A percentile compares a stretch with the other conserved stretches of the same genome.
These are phyloP conservation scores for Macrotis lagotis DNA, from an alignment of 2,113 vertebrate species.

Conservation along the genomic window DNA sequence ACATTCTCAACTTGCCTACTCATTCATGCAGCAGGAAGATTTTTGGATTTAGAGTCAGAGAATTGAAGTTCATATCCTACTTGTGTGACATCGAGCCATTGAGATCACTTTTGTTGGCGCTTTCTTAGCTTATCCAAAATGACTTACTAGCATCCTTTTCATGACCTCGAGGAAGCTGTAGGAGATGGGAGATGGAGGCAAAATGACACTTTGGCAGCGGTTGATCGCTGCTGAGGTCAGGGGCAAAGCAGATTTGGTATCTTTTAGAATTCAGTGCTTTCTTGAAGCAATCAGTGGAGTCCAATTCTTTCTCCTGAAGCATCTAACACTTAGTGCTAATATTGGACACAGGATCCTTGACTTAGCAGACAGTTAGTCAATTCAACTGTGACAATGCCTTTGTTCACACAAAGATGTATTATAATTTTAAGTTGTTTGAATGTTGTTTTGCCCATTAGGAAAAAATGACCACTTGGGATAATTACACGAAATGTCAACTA, in stretches of 20 bases:
- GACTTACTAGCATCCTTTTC: background rate
- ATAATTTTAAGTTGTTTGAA: conserved; percentile 48
- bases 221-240: conserved; percentile 28
- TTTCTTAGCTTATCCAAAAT: background rate
- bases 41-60: background rate
- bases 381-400: conserved; percentile 46
- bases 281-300: conserved; percentile 34
- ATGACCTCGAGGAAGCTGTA: background rate
- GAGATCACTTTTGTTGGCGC: background rate
- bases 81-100: background rate
- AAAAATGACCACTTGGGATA: conserved; percentile 64
- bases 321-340: conserved; percentile 20
- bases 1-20: background rate
- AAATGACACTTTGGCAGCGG: conserved; percentile 26
- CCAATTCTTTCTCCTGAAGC: background rate
- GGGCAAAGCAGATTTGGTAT: conserved; percentile 6
- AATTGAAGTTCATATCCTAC: background rate
- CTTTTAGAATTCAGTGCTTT: conserved; percentile 19
- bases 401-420: background rate
- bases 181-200: background rate
- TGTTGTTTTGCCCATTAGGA: conserved; percentile 63
- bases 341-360: conserved; percentile 18
- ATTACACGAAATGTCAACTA: conserved; percentile 67
- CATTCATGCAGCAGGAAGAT: background rate
- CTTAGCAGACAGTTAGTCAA: conserved; percentile 23